These are phyloP conservation scores for Patagioenas fasciata DNA, from an alignment of 2,113 vertebrate genomes.

Conservation along the genomic window DNA sequence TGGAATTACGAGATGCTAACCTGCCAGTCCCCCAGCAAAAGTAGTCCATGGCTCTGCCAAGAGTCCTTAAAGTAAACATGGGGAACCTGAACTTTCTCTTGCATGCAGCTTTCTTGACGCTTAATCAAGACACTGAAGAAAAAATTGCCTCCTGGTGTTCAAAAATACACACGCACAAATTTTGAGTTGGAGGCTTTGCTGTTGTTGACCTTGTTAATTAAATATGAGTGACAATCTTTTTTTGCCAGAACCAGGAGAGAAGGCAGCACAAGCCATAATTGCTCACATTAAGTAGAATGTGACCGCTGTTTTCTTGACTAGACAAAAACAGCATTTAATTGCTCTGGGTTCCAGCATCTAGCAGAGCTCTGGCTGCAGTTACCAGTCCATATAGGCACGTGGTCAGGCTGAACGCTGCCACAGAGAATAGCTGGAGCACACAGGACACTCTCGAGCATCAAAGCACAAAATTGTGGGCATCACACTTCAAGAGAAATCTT, in stretches of 20 bases:
- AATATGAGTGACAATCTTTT: background rate
- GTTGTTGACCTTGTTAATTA: background rate
- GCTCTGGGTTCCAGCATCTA: background rate
- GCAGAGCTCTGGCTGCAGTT: background rate
- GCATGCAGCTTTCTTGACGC: accelerated
- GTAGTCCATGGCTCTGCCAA: background rate
- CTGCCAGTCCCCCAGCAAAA: background rate
- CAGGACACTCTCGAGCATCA: background rate
- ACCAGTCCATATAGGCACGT: background rate
- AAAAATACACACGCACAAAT: background rate
- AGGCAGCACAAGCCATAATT: background rate
- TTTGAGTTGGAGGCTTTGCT: background rate
- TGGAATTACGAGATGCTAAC: background rate
- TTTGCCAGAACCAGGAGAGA: background rate
- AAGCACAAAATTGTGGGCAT: accelerated
- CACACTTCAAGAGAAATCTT: background rate
- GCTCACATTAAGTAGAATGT: background rate
- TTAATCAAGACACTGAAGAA: background rate
- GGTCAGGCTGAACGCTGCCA: background rate
- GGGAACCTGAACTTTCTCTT: background rate
- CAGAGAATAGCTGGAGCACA: background rate
- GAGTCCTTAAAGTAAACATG: background rate
- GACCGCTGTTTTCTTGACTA: background rate
- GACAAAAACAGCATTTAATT: background rate
- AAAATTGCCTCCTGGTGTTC: background rate